phyloP scores from a whole-genome alignment of 2,888 invertebrate genomes.

The Lamellibrachia satsuma region DNA sequence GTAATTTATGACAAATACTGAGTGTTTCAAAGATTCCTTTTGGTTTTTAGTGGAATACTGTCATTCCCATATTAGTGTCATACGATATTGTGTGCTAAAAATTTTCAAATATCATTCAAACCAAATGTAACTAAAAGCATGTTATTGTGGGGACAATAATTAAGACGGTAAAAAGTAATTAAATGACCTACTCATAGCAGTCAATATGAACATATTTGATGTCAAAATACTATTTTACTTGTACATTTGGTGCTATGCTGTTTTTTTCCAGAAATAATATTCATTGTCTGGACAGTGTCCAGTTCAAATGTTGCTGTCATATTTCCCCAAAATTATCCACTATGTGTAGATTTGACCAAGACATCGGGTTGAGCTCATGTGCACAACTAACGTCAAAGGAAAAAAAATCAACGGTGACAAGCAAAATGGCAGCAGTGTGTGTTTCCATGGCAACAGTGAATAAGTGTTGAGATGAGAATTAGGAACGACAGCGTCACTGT shows the following conservation, averaged over 20 bases:
- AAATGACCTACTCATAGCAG: background rate
- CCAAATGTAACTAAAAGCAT: background rate
- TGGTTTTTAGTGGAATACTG: background rate
- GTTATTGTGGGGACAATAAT: background rate
- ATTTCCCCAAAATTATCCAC: background rate
- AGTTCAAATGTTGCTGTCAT: background rate
- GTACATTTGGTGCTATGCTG: background rate
- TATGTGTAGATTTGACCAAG: background rate
- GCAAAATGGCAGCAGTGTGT: conserved; percentile 4
- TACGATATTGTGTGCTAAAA: background rate
- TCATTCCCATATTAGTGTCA: background rate
- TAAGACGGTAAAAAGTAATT: background rate
- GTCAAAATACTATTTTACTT: background rate
- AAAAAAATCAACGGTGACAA: background rate
- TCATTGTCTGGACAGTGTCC: background rate
- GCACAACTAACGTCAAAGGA: background rate
- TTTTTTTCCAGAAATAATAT: background rate
- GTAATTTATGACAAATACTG: background rate
- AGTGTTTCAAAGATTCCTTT: background rate
- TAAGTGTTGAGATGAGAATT: background rate
- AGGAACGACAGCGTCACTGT: background rate
- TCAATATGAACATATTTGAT: background rate
- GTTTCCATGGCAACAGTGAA: background rate
- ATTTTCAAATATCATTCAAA: background rate
- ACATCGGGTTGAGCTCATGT: background rate